Evolutionary conservation across 2,888 invertebrate genomes (phyloP), one percentile per base, ranked within the genome.

Genomic region (Hipparchia sbordonii): DNA sequence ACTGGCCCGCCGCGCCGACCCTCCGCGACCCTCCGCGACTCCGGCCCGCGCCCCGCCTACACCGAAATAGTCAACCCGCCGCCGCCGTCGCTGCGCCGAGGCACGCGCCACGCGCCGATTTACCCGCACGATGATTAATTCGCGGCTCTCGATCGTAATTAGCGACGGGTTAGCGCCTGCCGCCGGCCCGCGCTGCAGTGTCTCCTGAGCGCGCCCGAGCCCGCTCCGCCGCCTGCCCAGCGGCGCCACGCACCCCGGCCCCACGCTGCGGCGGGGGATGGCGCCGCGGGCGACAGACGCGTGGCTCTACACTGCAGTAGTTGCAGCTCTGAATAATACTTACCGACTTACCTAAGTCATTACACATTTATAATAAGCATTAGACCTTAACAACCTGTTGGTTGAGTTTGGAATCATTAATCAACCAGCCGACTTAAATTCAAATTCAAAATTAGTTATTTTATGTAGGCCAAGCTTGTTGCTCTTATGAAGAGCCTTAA

Each of bases 11-110:
- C 78, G 81, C 79, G 82, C 84, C 85, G 84, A 77, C 74, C 79
- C 78, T 77, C 82, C 81, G 80, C 83, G 87, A 85, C 88, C 89
- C 88, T 85, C 84, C 83, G 66, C 65, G 33, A 33, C 52, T 74
- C 77, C 76, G 80, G 77, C 74, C 78, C 81, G 77, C 79, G 82
- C 84, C 79, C 84, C 89, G 88, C 89, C 88, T 86, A 86, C 89
- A 88, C 90, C 87, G 87, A 90, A 90, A 90, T 90, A 90, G 90
- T 88, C 86, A 83, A 82, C 85, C 84, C 87, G 86, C 56, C 56
- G 67, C 61, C 13, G 45, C 56, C 56, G 56, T 12, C 56, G 56
- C 56, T 45, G 67, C 67, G 66, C 33, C 39, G 65, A 33, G 65
- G 83, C 85, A 85, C 87, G 86, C 86, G 86, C 84, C 83, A 45